Evolutionary conservation across 2,113 vertebrate species (phyloP).

Genomic region (Stegostoma tigrinum): DNA sequence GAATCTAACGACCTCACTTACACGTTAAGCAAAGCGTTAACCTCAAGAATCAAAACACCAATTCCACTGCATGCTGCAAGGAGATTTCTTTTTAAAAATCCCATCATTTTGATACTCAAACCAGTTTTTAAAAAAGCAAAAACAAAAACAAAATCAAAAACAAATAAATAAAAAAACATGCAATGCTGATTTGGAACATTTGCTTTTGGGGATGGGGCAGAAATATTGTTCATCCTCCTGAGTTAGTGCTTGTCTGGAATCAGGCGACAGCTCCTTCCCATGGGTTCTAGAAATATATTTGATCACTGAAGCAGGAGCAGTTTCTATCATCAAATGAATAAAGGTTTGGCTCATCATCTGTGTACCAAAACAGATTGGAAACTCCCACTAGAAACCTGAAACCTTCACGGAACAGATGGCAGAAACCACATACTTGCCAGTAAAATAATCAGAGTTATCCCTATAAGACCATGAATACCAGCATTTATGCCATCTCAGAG

Average conservation of each 20-base stretch:
- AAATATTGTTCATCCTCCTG: background rate
- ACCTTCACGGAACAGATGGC: conserved; percentile 16
- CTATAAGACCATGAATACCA: background rate
- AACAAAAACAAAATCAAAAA: background rate
- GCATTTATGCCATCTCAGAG: background rate
- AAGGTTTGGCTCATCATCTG: background rate
- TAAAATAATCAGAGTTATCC: conserved; percentile 18
- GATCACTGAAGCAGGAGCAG: background rate
- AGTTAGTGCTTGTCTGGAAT: background rate
- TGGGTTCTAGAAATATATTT: conserved; percentile 3
- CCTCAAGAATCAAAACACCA: background rate
- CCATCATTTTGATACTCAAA: background rate
- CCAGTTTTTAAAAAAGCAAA: background rate
- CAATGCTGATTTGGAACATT: background rate
- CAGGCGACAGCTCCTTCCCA: background rate
- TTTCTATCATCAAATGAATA: background rate
- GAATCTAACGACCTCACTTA: background rate
- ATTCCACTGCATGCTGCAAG: background rate
- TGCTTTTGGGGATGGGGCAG: background rate
- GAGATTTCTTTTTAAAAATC: background rate
- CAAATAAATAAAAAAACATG: no score
- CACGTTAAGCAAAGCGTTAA: background rate
- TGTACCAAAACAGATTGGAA: conserved; percentile 21
- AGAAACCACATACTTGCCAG: background rate
- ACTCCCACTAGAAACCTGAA: background rate